Conservation (phyloP, 2,888 invertebrate species). For the Meteorus colon region DNA sequence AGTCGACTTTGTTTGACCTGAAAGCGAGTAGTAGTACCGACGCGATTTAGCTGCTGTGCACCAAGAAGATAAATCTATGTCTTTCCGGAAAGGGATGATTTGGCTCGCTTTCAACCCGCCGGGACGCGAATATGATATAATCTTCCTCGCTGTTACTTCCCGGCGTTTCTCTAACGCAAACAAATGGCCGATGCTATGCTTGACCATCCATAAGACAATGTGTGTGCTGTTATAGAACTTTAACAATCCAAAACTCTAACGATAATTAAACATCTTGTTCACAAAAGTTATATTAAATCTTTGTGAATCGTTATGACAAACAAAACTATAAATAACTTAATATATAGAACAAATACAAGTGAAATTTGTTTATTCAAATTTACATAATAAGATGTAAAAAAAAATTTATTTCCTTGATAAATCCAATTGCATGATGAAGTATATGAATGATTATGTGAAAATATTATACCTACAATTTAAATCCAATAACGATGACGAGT, state of each 20-base stretch:
- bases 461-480: constrained; percentile 14
- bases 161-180: constrained; percentile 36
- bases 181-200: constrained; percentile 29
- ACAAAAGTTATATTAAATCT: constrained; percentile 7
- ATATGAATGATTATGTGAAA: neutral
- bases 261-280: constrained; percentile 33
- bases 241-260: constrained; percentile 28
- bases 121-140: constrained; percentile 41
- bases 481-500: neutral
- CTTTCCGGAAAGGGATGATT: constrained; percentile 44
- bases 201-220: constrained; percentile 37
- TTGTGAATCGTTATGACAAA: neutral
- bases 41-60: constrained; percentile 22
- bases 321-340: constrained; percentile 5
- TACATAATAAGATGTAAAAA: too few relatives aligned
- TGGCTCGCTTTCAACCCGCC: constrained; percentile 44
- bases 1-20: constrained; percentile 24
- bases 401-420: too few relatives aligned
- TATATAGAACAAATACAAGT: neutral
- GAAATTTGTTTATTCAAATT: too few relatives aligned
- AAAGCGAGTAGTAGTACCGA: neutral
- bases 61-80: constrained; percentile 41
- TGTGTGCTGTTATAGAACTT: constrained; percentile 19
- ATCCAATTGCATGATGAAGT: neutral
- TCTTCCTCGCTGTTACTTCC: constrained; percentile 28